Evolutionary conservation across 23 tunicate genomes (phyloP), one percentile per base, ranked within the genome.

Genomic region (Styela clava): DNA sequence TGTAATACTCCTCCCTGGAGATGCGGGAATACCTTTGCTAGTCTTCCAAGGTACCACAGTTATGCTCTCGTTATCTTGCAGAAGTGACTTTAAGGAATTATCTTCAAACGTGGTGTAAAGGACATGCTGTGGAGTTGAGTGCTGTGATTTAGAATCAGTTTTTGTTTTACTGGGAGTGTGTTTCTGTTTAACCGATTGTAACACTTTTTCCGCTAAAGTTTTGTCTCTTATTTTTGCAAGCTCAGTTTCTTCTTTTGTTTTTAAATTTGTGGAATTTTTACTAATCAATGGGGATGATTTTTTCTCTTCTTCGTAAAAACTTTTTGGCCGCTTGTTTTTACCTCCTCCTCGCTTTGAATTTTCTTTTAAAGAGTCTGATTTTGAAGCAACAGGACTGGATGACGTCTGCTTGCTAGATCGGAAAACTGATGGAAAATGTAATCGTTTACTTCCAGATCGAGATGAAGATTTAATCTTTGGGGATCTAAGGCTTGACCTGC

Each of bases 201-300:
- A 2, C 70, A 78, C 31, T 62, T 78, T 78, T 62, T 62, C 70
- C 61, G 35, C 70, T 2, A 25, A 28, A n/a, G 34, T 61, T 62
- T 34, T 62, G 82, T 24, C 70, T 62, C 52, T 74, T 72, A 32
- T 72, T 74, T 74, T 74, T 36, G 79, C 64, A 3, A 74, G 12
- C 9, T 44, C 56, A 44, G 56, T 5, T 44, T 44, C 56, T 12
- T 44, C 56, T 44, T 44, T 44, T 12, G 56, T 5, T 44, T 44
- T 44, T 44, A 12, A 44, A 12, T 5, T 44, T 44, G 12, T 7
- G 9, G 7, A 12, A 44, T 12, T 44, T 44, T 44, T 7, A 5
- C 7, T 12, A 12, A 44, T 12, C 56, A 44, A 7, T 44, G 56
- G 56, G 56, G 56, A 44, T 44, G 56, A 44, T 44, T 44, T 7